Evolutionary conservation across 2,113 vertebrate genomes (phyloP).

Genomic region (Brachionichthys hirsutus): DNA sequence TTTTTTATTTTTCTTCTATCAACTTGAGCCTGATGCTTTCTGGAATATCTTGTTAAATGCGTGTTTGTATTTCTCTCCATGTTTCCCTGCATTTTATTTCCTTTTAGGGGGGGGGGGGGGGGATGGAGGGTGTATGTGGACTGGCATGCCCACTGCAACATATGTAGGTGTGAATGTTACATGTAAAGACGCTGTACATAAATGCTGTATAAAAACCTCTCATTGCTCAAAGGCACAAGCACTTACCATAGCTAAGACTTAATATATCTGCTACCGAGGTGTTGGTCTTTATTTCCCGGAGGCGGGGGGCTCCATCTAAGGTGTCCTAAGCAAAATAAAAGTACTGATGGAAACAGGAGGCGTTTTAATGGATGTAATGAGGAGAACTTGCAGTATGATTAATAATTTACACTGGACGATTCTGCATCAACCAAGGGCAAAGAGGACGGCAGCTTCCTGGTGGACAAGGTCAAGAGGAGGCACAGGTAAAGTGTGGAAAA

Average conservation of each 20-base stretch:
- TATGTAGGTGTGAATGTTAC: conserved; percentile 76
- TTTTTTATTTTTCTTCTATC: conserved; percentile 46
- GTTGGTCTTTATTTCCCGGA: conserved; percentile 61
- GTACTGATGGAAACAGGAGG: conserved; percentile 64
- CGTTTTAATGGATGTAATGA: conserved; percentile 62
- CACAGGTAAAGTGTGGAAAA: conserved; percentile 22
- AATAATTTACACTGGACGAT: background rate
- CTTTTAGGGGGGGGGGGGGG: conserved; percentile 45
- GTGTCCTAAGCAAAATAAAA: conserved; percentile 76
- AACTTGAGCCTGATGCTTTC: conserved; percentile 59
- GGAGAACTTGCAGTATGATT: conserved; percentile 19
- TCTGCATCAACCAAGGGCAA: background rate
- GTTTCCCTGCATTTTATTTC: conserved; percentile 39
- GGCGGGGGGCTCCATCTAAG: conserved; percentile 70
- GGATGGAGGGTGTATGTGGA: conserved; percentile 55
- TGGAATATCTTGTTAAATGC: conserved; percentile 57
- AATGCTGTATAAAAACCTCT: conserved; percentile 80
- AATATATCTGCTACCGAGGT: conserved; percentile 78
- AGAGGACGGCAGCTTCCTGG: conserved; percentile 9
- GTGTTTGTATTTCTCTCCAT: conserved; percentile 49
- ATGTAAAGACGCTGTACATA: conserved; percentile 85
- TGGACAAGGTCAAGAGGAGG: conserved; percentile 49
- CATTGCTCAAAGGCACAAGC: conserved; percentile 78
- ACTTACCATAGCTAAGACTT: conserved; percentile 77
- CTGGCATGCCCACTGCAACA: conserved; percentile 50